Percentiles rank a stretch among this genome's conserved stretches.
Evolutionary conservation across 2,797 vertebrate genomes (phyloP).

Genomic region (Acanthurus leucopareius): DNA sequence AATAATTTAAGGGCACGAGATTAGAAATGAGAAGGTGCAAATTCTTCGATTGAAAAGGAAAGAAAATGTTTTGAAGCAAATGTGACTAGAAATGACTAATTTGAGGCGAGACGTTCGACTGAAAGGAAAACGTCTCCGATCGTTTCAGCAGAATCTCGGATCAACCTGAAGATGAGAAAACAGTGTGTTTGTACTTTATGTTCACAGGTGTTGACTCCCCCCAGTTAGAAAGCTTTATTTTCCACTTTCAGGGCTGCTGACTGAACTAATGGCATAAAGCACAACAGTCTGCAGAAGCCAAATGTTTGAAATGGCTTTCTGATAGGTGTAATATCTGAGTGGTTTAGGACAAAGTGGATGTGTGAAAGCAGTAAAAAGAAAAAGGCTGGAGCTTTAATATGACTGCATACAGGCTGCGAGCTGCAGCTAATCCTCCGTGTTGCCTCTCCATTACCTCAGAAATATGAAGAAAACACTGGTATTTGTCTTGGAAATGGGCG

Average conservation of each 20-base stretch:
- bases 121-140: not conserved
- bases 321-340: conserved; percentile 55
- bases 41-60: not conserved
- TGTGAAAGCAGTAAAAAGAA: conserved; percentile 51
- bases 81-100: not conserved
- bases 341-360: conserved; percentile 57
- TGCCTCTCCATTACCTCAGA: conserved; percentile 63
- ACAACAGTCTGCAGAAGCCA: conserved; percentile 27
- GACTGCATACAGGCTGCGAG: conserved; percentile 18
- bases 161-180: not conserved
- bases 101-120: not conserved
- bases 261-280: conserved; percentile 46
- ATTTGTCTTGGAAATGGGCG: conserved; percentile 64
- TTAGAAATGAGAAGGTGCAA: not conserved
- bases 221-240: conserved; percentile 42
- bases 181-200: not conserved
- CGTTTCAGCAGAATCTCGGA: not conserved
- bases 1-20: not conserved
- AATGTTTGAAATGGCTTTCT: conserved; percentile 57
- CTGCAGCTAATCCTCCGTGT: conserved; percentile 49
- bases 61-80: not conserved
- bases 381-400: conserved; percentile 48
- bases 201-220: conserved; percentile 18
- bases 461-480: conserved; percentile 65
- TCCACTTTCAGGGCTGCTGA: conserved; percentile 28